Evolutionary conservation across 1,140 invertebrate genomes (phyloP).

Genomic region (Linepithema humile): DNA sequence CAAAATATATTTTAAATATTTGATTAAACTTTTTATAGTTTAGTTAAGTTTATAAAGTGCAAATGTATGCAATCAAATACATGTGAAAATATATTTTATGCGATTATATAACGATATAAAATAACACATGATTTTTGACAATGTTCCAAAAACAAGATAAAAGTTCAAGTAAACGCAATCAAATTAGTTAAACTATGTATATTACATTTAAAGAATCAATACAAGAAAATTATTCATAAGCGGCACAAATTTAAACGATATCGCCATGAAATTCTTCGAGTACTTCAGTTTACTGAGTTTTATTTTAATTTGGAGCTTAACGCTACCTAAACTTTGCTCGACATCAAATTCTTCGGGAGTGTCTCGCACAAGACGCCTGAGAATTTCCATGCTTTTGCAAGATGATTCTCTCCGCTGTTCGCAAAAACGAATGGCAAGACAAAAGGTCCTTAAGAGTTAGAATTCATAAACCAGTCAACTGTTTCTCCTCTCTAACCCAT

Average conservation of each 20-base stretch:
- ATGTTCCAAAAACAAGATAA: not conserved
- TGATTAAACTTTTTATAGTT: not conserved
- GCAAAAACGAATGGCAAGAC: slow-evolving; percentile 35
- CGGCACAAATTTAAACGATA: not conserved
- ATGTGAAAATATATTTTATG: not conserved
- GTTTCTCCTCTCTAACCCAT: not conserved
- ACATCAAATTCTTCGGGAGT: slow-evolving; percentile 47
- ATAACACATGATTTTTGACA: not conserved
- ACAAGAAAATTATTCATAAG: not conserved
- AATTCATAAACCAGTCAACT: slow-evolving; percentile 64
- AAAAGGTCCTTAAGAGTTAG: slow-evolving; percentile 47
- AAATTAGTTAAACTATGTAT: not conserved
- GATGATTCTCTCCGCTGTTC: slow-evolving; percentile 4
- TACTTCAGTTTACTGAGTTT: slow-evolving; percentile 48
- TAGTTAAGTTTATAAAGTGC: not conserved
- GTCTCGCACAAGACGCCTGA: not conserved
- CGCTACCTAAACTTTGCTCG: slow-evolving; percentile 18
- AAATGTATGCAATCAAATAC: not conserved
- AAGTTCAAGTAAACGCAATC: not conserved
- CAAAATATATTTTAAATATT: not conserved
- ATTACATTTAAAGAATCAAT: not conserved
- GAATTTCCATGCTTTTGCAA: slow-evolving; percentile 1
- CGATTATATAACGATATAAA: slow-evolving; percentile 1
- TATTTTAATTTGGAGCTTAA: slow-evolving; percentile 32
- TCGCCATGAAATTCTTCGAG: slow-evolving; percentile 23